Conservation (phyloP, 2,113 vertebrate species). For the Lonchura striata region DNA sequence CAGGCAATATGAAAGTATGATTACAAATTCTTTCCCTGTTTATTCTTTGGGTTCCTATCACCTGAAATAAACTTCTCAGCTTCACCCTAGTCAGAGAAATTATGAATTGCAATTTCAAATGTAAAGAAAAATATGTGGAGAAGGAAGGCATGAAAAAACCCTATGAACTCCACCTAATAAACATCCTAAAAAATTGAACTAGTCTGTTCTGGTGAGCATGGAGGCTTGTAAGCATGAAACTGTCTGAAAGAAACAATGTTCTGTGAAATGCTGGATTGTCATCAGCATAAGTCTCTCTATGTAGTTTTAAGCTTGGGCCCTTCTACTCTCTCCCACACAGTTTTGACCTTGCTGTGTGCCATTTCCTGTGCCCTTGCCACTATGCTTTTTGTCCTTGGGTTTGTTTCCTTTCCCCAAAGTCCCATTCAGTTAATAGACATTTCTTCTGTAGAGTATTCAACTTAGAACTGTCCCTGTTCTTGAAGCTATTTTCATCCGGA, state of each 20-base stretch:
- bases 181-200: neutral
- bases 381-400: neutral
- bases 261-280: neutral
- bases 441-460: neutral
- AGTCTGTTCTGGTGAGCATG: neutral
- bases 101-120: neutral
- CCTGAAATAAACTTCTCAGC: neutral
- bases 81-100: neutral
- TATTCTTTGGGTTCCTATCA: neutral
- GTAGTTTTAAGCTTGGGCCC: neutral
- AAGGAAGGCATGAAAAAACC: neutral
- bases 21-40: neutral
- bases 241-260: neutral
- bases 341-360: neutral
- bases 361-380: neutral
- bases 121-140: neutral
- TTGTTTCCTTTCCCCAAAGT: neutral
- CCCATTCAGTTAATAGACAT: neutral
- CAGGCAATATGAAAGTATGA: neutral
- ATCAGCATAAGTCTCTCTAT: neutral
- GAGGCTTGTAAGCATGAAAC: neutral
- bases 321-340: neutral
- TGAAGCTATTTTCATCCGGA: neutral
- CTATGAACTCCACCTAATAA: neutral
- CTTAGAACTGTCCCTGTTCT: neutral